Evolutionary conservation across 2,113 vertebrate genomes (phyloP).

Genomic region (Podocnemis expansa): DNA sequence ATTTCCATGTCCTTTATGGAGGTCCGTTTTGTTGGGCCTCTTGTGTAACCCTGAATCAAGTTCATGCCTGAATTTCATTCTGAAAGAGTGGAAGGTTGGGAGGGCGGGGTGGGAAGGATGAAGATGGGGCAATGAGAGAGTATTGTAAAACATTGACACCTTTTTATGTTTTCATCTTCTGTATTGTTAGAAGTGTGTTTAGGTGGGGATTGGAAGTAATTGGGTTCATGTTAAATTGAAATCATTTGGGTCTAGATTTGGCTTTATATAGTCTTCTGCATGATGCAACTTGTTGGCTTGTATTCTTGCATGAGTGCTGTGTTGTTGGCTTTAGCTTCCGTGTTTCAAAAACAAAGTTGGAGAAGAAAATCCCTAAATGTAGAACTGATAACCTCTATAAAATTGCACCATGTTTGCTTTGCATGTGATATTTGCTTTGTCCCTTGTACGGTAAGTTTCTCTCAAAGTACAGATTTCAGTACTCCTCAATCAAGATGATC

Average conservation of each 20-base stretch:
- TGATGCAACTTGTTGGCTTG: neutral
- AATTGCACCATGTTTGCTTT: neutral
- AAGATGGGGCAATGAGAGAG: too few species aligned
- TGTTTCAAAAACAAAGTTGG: neutral
- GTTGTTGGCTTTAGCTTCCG: neutral
- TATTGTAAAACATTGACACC: too few species aligned
- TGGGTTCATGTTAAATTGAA: neutral
- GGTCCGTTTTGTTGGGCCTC: slow-evolving; percentile 39
- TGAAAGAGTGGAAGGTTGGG: slow-evolving; percentile 2
- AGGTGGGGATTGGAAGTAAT: neutral
- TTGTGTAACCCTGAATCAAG: slow-evolving; percentile 40
- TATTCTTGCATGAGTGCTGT: neutral
- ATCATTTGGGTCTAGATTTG: neutral
- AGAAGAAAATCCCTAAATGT: neutral
- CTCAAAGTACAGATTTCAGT: neutral
- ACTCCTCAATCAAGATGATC: neutral
- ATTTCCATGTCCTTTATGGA: slow-evolving; percentile 42
- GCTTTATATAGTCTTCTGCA: slow-evolving; percentile 1
- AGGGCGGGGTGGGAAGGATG: too few species aligned
- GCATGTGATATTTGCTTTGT: neutral
- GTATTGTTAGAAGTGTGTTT: neutral
- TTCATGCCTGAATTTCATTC: slow-evolving; percentile 6
- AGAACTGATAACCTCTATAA: neutral
- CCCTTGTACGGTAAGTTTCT: neutral
- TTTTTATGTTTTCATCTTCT: neutral